Evolutionary conservation across 2,797 vertebrate genomes (phyloP), one percentile per base, ranked within the genome.

Genomic region (Poeciliopsis paucimaculata): DNA sequence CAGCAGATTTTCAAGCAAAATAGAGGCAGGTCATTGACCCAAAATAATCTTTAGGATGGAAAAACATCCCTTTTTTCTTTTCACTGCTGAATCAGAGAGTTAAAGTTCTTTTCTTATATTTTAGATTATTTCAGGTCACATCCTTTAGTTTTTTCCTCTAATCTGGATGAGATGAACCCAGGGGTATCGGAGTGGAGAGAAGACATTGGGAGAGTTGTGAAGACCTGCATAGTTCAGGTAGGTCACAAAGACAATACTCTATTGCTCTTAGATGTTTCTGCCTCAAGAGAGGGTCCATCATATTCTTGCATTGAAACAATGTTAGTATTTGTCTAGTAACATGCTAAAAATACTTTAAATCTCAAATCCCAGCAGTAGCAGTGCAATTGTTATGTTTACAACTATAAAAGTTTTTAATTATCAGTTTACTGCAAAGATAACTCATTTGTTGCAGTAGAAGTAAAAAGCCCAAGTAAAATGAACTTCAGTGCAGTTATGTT

Each of bases 171-270:
- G 75, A 93, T 97, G 90, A 98, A 98, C 84, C 97, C 97, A 0
- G 96, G 96, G 83, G 96, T 98, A 87, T 93, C 96, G 0, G 97
- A 98, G 85, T 98, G 97, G 97, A 96, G 97, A 74, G 94, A 95
- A 74, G 97, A 98, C 86, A 94, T 98, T 82, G 91, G 96, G 66
- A 93, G 96, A 85, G 97, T 97, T 79, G 95, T 98, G 92, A 97
- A 96, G 92, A 96, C 88, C 89, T 95, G 96, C 31, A 90, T 97
- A 84, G 95, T 98, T 78, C 96, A 97, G 94, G 98, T 98, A 92
- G 53, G 45, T 70, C 55, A 57, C 80, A 83, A 51, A 60, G 76
- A 6, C 10, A 34, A 31, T 60, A 16, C 1, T 73, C 5, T 62
- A 18, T 18, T 62, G 60, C 60, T 23, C 8, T 36, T 11, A 11